Evolutionary conservation across 2,113 vertebrate species (phyloP).

Genomic region (Coptodon rendalli): DNA sequence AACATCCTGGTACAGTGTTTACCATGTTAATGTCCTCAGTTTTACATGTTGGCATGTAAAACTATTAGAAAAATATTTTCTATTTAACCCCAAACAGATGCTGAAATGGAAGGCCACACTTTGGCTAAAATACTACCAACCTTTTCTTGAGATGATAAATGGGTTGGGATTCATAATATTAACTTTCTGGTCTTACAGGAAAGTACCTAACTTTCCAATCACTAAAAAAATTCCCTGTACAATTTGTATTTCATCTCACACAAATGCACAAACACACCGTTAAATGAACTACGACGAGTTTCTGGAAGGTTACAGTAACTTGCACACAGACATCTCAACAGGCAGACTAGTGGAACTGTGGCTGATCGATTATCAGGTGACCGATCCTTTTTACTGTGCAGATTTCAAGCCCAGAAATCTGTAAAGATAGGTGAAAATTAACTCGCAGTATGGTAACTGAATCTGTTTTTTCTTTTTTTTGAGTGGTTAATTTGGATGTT

Average conservation of each 20-base stretch:
- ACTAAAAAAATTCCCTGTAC: background rate
- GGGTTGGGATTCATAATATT: background rate
- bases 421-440: background rate
- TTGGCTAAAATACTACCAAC: background rate
- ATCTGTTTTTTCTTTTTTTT: background rate
- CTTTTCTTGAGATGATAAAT: background rate
- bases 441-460: background rate
- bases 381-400: background rate
- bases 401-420: background rate
- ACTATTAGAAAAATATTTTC: background rate
- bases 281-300: background rate
- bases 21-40: background rate
- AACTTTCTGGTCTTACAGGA: background rate
- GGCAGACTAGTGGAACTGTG: background rate
- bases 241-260: background rate
- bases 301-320: background rate
- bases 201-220: background rate
- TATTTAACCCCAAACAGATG: background rate
- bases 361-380: background rate
- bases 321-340: background rate
- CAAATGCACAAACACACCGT: background rate
- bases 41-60: background rate
- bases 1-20: background rate
- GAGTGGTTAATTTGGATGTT: background rate
- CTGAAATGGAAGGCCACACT: background rate